Base-by-base conservation (phyloP, 37 sponge, comb jelly and placozoan genomes). In the Amphimedon queenslandica region DNA sequence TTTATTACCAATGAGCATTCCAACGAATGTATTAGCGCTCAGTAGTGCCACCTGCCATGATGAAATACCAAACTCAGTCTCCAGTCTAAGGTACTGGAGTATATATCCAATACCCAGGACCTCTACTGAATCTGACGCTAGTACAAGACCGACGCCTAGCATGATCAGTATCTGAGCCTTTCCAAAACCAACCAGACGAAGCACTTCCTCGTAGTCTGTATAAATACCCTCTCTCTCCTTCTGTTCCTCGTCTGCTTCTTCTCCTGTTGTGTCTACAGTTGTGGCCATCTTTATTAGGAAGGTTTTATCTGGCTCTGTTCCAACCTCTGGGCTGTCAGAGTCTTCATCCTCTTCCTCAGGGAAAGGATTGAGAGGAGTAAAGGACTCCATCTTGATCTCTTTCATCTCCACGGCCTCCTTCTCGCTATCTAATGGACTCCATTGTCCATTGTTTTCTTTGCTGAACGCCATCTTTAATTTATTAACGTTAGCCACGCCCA, bases 1-100 rank as follows among this genome's bases (percentile, higher is more conserved):
- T n/a, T n/a, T n/a, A n/a, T n/a, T n/a, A n/a, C n/a, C 90, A 36
- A 84, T 38, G 55, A 90, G 27, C 90, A 90, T 90, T 5, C 90
- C 90, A 8, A 76, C 21, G 57, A 90, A 90, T 10, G 80, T 85
- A 53, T 80, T 80, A 18, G 79, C 73, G 40, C 80, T 71, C 0
- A 88, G 70, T 0, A 77, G 47, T 1, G 76, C 82, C 24, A 63
- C 61, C 61, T 71, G 75, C 68, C 28, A 42, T 38, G 47, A 66
- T 13, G 72, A 23, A 1, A 71, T 30, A 32, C 31, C 42, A 16
- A 75, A 77, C 16, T 85, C 90, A 30, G 40, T 57, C 4, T 58
- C 43, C 1, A 38, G 27, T 16, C 30, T 30, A 2, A 78, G 40
- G 1, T 63, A 42, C 11, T 78, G 69, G 28, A 90, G 66, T 2